Conservation (phyloP, 1,140 invertebrate genomes). For the Drosophila setifemur region DNA sequence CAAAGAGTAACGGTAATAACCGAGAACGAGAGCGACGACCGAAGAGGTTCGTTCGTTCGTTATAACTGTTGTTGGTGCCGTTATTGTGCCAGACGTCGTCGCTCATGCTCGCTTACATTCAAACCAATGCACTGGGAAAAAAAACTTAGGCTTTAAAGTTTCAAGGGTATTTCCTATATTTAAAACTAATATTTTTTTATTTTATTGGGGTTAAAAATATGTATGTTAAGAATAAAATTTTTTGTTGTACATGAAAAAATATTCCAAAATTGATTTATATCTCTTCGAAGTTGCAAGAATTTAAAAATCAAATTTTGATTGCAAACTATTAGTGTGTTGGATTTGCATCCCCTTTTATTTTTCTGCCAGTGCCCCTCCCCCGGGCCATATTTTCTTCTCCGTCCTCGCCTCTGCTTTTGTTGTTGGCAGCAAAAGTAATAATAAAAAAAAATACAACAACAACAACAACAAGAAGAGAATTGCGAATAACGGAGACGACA, state of each 20-base stretch:
- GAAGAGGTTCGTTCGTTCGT: constrained; percentile 6
- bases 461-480: neutral
- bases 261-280: too few relatives aligned
- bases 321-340: too few relatives aligned
- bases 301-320: too few relatives aligned
- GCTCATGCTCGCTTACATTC: constrained; percentile 21
- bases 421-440: constrained; percentile 28
- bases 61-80: constrained; percentile 17
- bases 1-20: constrained; percentile 65
- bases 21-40: constrained; percentile 40
- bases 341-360: too few relatives aligned
- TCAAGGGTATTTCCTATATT: too few relatives aligned
- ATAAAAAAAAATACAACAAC: neutral
- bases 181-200: neutral
- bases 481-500: neutral
- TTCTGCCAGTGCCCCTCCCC: too few relatives aligned
- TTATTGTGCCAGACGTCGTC: constrained; percentile 51
- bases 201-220: too few relatives aligned
- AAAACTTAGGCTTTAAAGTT: neutral
- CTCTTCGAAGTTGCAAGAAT: too few relatives aligned
- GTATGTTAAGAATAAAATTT: too few relatives aligned
- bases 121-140: constrained; percentile 1
- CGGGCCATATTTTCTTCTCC: constrained; percentile 18
- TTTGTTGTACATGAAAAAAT: too few relatives aligned
- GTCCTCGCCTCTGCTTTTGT: constrained; percentile 34